Base-by-base conservation (phyloP, 2,888 invertebrate genomes). In the Orthosia gothica region DNA sequence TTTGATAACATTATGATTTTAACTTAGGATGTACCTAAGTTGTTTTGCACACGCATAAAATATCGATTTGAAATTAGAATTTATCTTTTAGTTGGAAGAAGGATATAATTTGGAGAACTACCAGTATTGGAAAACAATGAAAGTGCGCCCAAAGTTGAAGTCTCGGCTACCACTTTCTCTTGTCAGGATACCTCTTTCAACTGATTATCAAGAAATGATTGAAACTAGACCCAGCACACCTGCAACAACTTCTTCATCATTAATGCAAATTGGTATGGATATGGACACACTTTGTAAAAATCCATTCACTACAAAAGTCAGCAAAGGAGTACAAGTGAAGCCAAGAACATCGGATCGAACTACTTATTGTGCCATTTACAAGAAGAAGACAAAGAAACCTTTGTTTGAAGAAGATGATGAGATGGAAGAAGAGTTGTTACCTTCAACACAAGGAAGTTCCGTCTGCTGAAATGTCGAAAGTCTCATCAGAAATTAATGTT, bases 151-250 rank as follows among this genome's bases (percentile, higher is more conserved):
- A n/a, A n/a, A 66, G 2, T n/a, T n/a, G n/a, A n/a, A n/a, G n/a
- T n/a, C n/a, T n/a, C n/a, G n/a, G n/a, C n/a, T n/a, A n/a, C n/a
- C n/a, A n/a, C n/a, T n/a, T n/a, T n/a, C n/a, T n/a, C n/a, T n/a
- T n/a, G n/a, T n/a, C n/a, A n/a, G n/a, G n/a, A n/a, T n/a, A n/a
- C n/a, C n/a, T n/a, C n/a, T 52, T 26, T 15, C 32, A 52, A 66
- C 65, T 54, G 23, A 3, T 66, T 55, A 55, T 55, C 45, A 58
- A 58, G 26, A 57, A 47, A 57, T 67, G n/a, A 67, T 45, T 67
- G 67, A 67, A 67, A 47, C 57, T n/a, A 32, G 57, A 57, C 47
- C 67, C 18, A 67, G 67, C 67, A 57, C 57, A n/a, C 58, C 67
- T 57, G 23, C 66, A 57, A 57, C 67, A 47, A 0, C 45, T 57